These are phyloP conservation scores for Diprion similis DNA, from an alignment of 1,140 invertebrate genomes.

Conservation along the genomic window DNA sequence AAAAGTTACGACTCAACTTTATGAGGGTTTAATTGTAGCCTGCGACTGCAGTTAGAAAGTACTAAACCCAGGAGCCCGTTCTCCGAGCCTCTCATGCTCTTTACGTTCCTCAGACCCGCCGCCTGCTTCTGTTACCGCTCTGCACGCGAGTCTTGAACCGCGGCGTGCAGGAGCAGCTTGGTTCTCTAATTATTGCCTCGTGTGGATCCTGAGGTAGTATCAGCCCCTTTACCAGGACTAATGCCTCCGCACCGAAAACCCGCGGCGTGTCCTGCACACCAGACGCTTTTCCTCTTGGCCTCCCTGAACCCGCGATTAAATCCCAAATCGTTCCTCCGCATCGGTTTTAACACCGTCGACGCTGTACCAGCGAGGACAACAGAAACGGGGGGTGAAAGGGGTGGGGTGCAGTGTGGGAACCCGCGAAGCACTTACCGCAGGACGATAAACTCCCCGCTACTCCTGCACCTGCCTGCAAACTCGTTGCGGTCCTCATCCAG, in stretches of 20 bases:
- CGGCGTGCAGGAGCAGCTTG: too few relatives aligned
- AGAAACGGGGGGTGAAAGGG: constrained; percentile 24
- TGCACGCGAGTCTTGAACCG: too few relatives aligned
- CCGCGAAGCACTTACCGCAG: constrained; percentile 46
- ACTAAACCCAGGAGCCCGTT: constrained; percentile 46
- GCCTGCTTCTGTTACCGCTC: too few relatives aligned
- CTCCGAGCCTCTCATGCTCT: too few relatives aligned
- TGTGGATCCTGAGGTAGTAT: too few relatives aligned
- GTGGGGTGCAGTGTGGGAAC: constrained; percentile 33
- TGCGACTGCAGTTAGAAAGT: constrained; percentile 55
- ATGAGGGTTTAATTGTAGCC: constrained; percentile 57
- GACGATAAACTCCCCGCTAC: constrained; percentile 45
- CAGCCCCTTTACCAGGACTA: too few relatives aligned
- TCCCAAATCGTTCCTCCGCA: background rate
- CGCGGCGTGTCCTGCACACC: background rate
- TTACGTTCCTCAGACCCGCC: too few relatives aligned
- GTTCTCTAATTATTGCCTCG: too few relatives aligned
- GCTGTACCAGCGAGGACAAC: too few relatives aligned
- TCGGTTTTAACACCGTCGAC: background rate
- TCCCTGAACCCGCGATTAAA: background rate
- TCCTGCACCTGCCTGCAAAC: constrained; percentile 27
- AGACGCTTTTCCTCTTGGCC: too few relatives aligned
- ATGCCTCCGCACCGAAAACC: background rate
- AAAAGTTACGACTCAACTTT: constrained; percentile 55
- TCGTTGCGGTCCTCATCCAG: background rate